Percentiles rank a stretch among this genome's conserved stretches.
These are phyloP conservation scores for Acanthococcus lagerstroemiae DNA, from an alignment of 2,888 invertebrate species.

Conservation along the genomic window DNA sequence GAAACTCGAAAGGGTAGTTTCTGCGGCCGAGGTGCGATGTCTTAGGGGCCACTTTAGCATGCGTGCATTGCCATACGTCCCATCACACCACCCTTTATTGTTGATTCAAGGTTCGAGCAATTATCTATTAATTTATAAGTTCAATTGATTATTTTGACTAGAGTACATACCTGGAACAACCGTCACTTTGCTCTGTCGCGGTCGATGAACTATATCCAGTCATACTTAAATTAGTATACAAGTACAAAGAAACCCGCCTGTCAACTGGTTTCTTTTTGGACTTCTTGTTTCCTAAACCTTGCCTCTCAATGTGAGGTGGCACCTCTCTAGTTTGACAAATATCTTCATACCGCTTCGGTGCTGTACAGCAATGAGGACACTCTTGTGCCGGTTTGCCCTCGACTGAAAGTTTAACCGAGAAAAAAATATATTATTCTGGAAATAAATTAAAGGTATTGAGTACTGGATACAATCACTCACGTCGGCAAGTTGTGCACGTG, in stretches of 20 bases:
- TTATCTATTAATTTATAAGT: neutral
- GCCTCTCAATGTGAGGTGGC: neutral
- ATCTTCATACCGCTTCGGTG: slow-evolving; percentile 7
- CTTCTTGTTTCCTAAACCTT: neutral
- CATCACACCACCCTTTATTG: too few species aligned
- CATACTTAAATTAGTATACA: slow-evolving; percentile 2
- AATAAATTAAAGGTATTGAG: too few species aligned
- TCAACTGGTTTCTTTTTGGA: neutral
- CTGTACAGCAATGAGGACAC: neutral
- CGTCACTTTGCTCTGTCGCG: slow-evolving; percentile 15
- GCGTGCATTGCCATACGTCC: too few species aligned
- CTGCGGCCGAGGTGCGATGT: too few species aligned
- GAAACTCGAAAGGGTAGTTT: too few species aligned
- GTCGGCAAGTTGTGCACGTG: neutral
- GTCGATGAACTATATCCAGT: neutral
- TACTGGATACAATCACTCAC: neutral
- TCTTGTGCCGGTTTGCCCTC: neutral
- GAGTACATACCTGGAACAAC: slow-evolving; percentile 37
- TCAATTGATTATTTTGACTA: neutral
- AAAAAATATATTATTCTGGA: neutral
- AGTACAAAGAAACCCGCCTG: slow-evolving; percentile 4
- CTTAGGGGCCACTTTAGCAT: too few species aligned
- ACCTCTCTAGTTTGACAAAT: slow-evolving; percentile 16
- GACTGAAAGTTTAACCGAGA: neutral
- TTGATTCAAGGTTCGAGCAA: too few species aligned